Conservation (phyloP, 2,113 vertebrate genomes). For the Dissostichus mawsoni region DNA sequence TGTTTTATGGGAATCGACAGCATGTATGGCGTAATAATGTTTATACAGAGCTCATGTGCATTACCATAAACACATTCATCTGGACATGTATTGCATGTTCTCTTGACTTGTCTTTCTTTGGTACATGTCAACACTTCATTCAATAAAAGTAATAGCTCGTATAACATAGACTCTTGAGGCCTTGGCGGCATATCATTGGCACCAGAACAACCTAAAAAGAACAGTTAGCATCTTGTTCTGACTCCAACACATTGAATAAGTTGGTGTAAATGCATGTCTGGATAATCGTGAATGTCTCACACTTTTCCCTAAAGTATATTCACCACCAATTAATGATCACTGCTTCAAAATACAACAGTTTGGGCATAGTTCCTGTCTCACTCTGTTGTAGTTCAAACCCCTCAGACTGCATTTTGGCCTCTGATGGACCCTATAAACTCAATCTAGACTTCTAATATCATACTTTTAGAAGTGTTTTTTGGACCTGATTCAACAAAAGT, state of each 20-base stretch:
- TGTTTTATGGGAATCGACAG: not conserved
- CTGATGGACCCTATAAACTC: not conserved
- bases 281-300: not conserved
- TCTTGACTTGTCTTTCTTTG: too few relatives aligned
- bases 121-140: too few relatives aligned
- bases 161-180: too few relatives aligned
- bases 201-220: too few relatives aligned
- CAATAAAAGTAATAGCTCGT: too few relatives aligned
- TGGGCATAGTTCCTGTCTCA: too few relatives aligned
- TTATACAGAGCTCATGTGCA: not conserved
- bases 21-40: not conserved
- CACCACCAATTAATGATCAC: not conserved
- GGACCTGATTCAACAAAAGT: not conserved
- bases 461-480: slow-evolving; percentile 3
- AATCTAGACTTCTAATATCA: not conserved
- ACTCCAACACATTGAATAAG: not conserved
- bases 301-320: too few relatives aligned
- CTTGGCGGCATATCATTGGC: too few relatives aligned
- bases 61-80: too few relatives aligned
- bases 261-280: not conserved
- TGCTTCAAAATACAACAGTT: not conserved
- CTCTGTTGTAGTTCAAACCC: too few relatives aligned
- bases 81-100: too few relatives aligned
- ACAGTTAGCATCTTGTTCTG: too few relatives aligned
- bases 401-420: not conserved